Evolutionary conservation across 2,113 vertebrate species (phyloP).

Genomic region (Phaetusa simplex): DNA sequence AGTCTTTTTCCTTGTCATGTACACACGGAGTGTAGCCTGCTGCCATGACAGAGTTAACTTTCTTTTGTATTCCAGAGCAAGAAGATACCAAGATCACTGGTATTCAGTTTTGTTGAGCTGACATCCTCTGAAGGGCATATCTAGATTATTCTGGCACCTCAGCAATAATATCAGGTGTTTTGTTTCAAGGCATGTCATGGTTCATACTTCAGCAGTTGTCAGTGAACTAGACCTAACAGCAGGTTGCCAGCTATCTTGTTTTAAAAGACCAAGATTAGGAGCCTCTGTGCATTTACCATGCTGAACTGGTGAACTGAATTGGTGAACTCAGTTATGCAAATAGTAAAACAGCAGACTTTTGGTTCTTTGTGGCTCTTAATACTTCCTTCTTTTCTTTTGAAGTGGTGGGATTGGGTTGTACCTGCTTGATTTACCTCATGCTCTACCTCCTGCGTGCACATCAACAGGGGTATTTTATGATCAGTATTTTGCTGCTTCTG

Average conservation of each 20-base stretch:
- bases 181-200: neutral
- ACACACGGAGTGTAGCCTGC: no score
- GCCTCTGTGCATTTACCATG: neutral
- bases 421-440: neutral
- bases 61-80: neutral
- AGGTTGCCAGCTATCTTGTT: neutral
- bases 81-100: neutral
- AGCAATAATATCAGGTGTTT: neutral
- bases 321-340: neutral
- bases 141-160: neutral
- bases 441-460: neutral
- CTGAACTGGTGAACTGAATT: neutral
- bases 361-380: neutral
- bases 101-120: neutral
- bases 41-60: neutral
- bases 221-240: neutral
- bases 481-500: neutral
- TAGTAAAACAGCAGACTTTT: neutral
- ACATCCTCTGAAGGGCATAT: neutral
- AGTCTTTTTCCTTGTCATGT: neutral
- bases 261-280: neutral
- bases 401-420: neutral
- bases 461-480: neutral
- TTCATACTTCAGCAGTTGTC: neutral
- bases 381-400: neutral